Percentiles rank a stretch among this genome's conserved stretches.
phyloP scores from a whole-genome alignment of 2,888 invertebrate genomes.

The Apoderus coryli region DNA sequence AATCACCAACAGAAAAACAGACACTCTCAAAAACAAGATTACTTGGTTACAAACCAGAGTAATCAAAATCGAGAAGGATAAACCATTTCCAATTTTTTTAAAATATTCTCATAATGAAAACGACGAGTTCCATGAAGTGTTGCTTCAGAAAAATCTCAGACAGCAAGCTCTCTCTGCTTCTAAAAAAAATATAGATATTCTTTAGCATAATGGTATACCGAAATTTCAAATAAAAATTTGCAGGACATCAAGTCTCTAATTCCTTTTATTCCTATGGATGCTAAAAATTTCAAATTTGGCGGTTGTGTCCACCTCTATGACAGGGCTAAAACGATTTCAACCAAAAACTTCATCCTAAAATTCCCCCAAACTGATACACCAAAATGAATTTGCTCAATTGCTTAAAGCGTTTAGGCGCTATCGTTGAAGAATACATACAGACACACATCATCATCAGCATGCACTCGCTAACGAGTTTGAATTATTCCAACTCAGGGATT shows the following conservation, averaged over 20 bases:
- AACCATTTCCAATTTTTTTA: slow-evolving; percentile 3
- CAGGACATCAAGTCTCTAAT: slow-evolving; percentile 5
- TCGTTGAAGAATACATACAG: no score
- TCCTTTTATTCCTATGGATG: slow-evolving; percentile 3
- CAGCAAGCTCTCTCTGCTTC: slow-evolving; percentile 1
- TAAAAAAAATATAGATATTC: slow-evolving; percentile 6
- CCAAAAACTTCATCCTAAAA: no score
- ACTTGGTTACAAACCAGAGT: slow-evolving; percentile 5
- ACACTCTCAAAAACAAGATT: slow-evolving; percentile 5
- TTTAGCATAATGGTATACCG: slow-evolving; percentile 4
- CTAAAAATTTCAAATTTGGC: slow-evolving; percentile 6
- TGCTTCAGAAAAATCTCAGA: slow-evolving; percentile 5
- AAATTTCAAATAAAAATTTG: slow-evolving; percentile 5
- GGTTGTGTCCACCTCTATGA: no score
- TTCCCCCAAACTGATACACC: no score
- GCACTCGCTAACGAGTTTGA: no score
- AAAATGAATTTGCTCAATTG: no score
- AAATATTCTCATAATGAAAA: slow-evolving; percentile 4
- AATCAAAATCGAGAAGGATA: slow-evolving; percentile 5
- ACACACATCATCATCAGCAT: no score
- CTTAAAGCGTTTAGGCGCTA: no score
- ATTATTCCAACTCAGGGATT: no score
- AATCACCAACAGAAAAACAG: slow-evolving; percentile 5
- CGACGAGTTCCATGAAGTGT: slow-evolving; percentile 5
- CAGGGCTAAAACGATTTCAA: no score